Base-by-base conservation (phyloP, 2,888 invertebrate genomes). In the Metacarcinus magister region DNA sequence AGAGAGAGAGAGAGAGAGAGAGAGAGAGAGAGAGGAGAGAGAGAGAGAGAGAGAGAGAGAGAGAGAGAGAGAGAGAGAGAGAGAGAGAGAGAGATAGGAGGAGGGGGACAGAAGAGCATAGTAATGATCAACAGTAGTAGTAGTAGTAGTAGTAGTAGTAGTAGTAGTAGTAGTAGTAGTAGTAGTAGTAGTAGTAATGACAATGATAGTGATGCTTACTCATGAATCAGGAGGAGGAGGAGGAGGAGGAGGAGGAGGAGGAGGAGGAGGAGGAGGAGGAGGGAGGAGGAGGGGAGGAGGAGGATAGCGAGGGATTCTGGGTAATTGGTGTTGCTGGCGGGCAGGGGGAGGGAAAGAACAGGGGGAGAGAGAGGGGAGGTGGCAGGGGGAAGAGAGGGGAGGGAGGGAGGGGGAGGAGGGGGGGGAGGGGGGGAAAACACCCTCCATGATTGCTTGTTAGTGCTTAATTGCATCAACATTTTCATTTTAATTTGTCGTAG, bases 401-500 rank as follows among this genome's bases (percentile, higher is more conserved):
- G 48, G 48, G 7, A 48, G 48, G 48, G 48, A 48, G 13, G 48
- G 67, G 5, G 60, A 19, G 60, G 19, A 16, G 16, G 60, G 60
- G n/a, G 5, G n/a, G 23, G 89, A 10, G 8, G 43, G 39, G 89
- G 89, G 89, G 32, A 89, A 39, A 89, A 89, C 39, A 39, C 28
- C 89, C 32, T 7, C 90, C 43, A 43, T 90, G 46, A 90, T 90
- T 90, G 43, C 46, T 90, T 90, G 90, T 82, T 82, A 90, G 46
- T 90, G 90, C 23, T 46, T 46, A 46, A 90, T 90, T 90, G 90
- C 44, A 90, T 90, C 90, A 90, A 90, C 90, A 90, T 90, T 90
- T 82, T 82, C 82, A 82, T 82, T 82, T 82, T 82, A 28, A 82
- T 82, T 82, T 82, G 82, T 82, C 82, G 48, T 32, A 48, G 92